Evolutionary conservation across 2,888 invertebrate species (phyloP).

Genomic region (Congeria kusceri): DNA sequence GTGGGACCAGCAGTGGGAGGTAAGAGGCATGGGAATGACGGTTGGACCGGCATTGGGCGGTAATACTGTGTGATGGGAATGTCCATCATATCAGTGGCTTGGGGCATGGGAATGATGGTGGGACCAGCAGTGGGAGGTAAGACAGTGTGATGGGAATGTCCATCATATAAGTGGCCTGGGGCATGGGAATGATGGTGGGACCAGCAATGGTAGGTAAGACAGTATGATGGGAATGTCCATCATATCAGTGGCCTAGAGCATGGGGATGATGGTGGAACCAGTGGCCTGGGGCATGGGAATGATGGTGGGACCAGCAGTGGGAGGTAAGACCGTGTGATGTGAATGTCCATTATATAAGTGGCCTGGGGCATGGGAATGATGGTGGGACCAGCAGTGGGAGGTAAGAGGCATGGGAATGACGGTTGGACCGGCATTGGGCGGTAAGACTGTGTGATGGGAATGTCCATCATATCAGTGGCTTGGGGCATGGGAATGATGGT

Average conservation of each 20-base stretch:
- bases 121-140: slow-evolving; percentile 81
- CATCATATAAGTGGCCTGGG: slow-evolving; percentile 80
- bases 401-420: no score
- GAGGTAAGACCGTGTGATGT: slow-evolving; percentile 73
- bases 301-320: slow-evolving; percentile 79
- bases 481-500: slow-evolving; percentile 81
- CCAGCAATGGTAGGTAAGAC: slow-evolving; percentile 78
- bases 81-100: slow-evolving; percentile 80
- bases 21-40: no score
- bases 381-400: no score
- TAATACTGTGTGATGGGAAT: slow-evolving; percentile 81
- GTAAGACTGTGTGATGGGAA: slow-evolving; percentile 68
- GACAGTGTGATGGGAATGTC: slow-evolving; percentile 78
- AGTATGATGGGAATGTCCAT: slow-evolving; percentile 75
- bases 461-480: slow-evolving; percentile 80
- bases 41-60: no score
- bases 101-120: slow-evolving; percentile 80
- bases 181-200: slow-evolving; percentile 79
- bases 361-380: slow-evolving; percentile 82
- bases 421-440: slow-evolving; percentile 80
- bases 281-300: slow-evolving; percentile 81
- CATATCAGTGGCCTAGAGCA: slow-evolving; percentile 81
- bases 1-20: slow-evolving; percentile 81
- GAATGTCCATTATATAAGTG: slow-evolving; percentile 80
- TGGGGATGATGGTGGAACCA: slow-evolving; percentile 79